These are phyloP conservation scores for Zeuzera pyrina DNA, from an alignment of 2,888 invertebrate species.

Conservation along the genomic window DNA sequence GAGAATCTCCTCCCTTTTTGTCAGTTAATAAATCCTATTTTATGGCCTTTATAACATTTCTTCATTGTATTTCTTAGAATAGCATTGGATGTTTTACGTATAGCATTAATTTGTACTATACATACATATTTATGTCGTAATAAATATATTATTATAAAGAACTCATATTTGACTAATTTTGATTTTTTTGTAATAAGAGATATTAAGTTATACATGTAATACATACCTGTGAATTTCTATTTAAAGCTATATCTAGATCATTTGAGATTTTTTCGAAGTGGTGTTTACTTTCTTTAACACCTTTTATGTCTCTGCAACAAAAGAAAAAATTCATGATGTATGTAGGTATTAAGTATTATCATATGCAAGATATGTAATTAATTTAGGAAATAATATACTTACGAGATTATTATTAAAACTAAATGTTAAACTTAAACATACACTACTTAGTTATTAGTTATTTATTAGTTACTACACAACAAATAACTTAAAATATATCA, in stretches of 20 bases:
- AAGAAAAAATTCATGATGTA: neutral
- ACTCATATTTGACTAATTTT: neutral
- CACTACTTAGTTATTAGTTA: neutral
- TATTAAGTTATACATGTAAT: neutral
- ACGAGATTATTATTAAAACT: constrained; percentile 1
- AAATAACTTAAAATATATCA: neutral
- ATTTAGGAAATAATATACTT: constrained; percentile 3
- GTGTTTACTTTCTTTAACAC: constrained; percentile 91
- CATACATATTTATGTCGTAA: too few species aligned
- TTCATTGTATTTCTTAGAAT: neutral
- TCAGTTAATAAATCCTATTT: neutral
- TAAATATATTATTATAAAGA: too few species aligned
- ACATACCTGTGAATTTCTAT: constrained; percentile 85
- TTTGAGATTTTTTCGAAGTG: constrained; percentile 95
- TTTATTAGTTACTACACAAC: neutral
- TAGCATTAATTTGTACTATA: too few species aligned
- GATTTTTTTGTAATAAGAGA: neutral
- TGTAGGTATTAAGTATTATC: too few species aligned
- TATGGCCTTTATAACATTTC: neutral
- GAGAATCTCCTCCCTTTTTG: too few species aligned
- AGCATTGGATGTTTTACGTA: neutral
- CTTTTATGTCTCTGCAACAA: constrained; percentile 86
- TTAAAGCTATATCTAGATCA: constrained; percentile 89
- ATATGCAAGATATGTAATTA: neutral
- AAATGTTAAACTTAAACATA: neutral